Conservation (phyloP, 1,140 invertebrate species). For the Phocides pigmalion region DNA sequence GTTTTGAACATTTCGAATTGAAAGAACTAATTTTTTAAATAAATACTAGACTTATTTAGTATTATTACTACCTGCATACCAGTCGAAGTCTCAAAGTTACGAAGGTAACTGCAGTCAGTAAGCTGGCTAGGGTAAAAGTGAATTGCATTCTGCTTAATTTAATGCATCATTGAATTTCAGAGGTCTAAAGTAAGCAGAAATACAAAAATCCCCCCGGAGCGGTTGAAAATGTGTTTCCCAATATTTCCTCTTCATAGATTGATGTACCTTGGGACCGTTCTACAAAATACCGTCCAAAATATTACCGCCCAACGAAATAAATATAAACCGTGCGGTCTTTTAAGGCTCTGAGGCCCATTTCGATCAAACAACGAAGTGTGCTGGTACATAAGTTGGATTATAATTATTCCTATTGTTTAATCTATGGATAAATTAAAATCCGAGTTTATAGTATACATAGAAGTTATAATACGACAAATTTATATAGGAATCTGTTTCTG, state of each 20-base stretch:
- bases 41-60: too few species aligned
- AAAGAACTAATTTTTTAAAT: too few species aligned
- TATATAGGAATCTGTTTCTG: too few species aligned
- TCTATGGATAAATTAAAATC: too few species aligned
- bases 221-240: neutral
- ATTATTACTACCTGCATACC: too few species aligned
- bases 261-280: neutral
- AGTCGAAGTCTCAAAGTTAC: too few species aligned
- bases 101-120: too few species aligned
- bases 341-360: neutral
- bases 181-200: neutral
- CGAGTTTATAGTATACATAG: too few species aligned
- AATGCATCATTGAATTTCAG: neutral
- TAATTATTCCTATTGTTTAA: neutral
- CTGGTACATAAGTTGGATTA: neutral
- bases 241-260: conserved; percentile 4
- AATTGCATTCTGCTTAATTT: neutral
- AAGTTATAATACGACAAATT: too few species aligned
- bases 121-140: neutral
- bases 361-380: too few species aligned
- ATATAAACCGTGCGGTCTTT: neutral
- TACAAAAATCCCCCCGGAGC: neutral
- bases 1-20: too few species aligned
- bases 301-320: neutral
- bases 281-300: conserved; percentile 1